phyloP scores from a whole-genome alignment of 2,113 vertebrate genomes.

The Larimichthys polyactis region DNA sequence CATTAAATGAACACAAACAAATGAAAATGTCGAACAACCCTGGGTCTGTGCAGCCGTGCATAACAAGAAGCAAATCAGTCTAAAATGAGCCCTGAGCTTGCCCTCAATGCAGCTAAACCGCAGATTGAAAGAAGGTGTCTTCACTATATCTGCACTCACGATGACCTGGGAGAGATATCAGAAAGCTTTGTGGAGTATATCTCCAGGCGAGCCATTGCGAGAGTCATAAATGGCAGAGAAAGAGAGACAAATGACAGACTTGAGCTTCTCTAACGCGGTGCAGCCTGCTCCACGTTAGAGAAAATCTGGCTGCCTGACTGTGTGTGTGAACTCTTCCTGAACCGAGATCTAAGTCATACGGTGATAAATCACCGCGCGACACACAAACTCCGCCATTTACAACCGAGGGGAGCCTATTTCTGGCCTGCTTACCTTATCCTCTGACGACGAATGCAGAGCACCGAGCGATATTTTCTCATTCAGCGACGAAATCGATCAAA shows the following conservation, averaged over 20 bases:
- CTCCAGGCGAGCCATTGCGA: constrained; percentile 62
- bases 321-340: constrained; percentile 99
- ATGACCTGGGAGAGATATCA: constrained; percentile 49
- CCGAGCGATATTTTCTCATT: constrained; percentile 87
- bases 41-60: constrained; percentile 29
- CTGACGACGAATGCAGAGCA: constrained; percentile 93
- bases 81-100: constrained; percentile 40
- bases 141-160: constrained; percentile 44
- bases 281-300: constrained; percentile 88
- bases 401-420: constrained; percentile 90
- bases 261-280: constrained; percentile 75
- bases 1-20: background rate
- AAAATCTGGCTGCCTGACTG: constrained; percentile 93
- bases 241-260: constrained; percentile 81
- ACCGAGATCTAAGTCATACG: constrained; percentile 99
- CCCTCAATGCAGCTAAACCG: constrained; percentile 30
- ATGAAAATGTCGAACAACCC: constrained; percentile 1
- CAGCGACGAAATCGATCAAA: constrained; percentile 88
- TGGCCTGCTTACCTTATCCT: constrained; percentile 99
- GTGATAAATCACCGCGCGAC: constrained; percentile 98
- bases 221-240: constrained; percentile 66
- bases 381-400: constrained; percentile 98
- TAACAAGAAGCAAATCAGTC: constrained; percentile 42
- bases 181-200: constrained; percentile 43
- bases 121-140: constrained; percentile 61